A percentile compares a stretch with the other conserved stretches of the same genome.
phyloP scores from a whole-genome alignment of 2,797 vertebrate genomes.

The Acipenser transmontanus region DNA sequence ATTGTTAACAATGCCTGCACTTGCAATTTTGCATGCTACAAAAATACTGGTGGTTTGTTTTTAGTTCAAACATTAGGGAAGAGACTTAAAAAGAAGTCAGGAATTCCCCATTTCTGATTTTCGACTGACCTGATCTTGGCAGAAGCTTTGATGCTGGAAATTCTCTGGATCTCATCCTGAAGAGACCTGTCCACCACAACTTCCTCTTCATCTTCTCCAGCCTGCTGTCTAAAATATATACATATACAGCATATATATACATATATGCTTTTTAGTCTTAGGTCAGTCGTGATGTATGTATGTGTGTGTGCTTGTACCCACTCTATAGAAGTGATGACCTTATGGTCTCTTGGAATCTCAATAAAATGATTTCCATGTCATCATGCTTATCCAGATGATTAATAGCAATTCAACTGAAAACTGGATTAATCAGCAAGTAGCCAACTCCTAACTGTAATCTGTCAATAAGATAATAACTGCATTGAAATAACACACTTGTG shows the following conservation, averaged over 20 bases:
- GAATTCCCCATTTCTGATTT: too few relatives aligned
- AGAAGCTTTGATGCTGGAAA: slow-evolving; percentile 78
- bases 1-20: not conserved
- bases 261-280: too few relatives aligned
- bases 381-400: too few relatives aligned
- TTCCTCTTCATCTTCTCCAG: slow-evolving; percentile 48
- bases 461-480: not conserved
- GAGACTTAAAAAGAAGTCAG: too few relatives aligned
- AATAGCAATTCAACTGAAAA: too few relatives aligned
- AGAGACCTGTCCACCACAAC: slow-evolving; percentile 53
- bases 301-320: too few relatives aligned
- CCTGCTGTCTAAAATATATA: slow-evolving; percentile 51
- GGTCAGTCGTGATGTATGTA: too few relatives aligned
- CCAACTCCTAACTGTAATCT: not conserved
- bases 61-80: not conserved
- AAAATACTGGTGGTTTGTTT: not conserved
- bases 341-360: too few relatives aligned
- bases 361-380: too few relatives aligned
- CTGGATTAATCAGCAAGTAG: not conserved
- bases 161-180: slow-evolving; percentile 73
- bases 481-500: too few relatives aligned
- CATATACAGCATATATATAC: too few relatives aligned
- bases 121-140: slow-evolving; percentile 84
- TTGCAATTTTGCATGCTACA: not conserved
- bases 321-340: too few relatives aligned